phyloP scores from a whole-genome alignment of 2,797 vertebrate species.

The Threskiornis aethiopicus region DNA sequence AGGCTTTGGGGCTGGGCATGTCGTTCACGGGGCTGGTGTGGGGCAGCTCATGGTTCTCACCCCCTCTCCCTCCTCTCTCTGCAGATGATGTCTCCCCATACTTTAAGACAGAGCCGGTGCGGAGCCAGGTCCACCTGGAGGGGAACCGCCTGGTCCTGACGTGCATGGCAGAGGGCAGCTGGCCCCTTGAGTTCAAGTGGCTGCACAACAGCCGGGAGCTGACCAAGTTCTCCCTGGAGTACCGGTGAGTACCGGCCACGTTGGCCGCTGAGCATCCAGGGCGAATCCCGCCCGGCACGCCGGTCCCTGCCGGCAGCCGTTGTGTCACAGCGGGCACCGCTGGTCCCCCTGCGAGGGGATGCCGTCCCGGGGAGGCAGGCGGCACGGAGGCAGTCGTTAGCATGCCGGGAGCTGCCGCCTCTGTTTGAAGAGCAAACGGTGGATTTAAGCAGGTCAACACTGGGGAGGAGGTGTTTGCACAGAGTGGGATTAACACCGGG shows the following conservation, averaged over 20 bases:
- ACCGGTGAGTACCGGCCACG: slow-evolving; percentile 80
- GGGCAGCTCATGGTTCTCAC: not conserved
- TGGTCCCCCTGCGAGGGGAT: not conserved
- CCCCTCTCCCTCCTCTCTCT: not conserved
- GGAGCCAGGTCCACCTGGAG: slow-evolving; percentile 94
- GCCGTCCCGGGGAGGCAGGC: not conserved
- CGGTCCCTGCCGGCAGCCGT: rapidly evolving
- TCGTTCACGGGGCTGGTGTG: not conserved
- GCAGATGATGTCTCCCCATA: slow-evolving; percentile 94
- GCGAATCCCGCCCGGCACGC: rapidly evolving
- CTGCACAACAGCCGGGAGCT: slow-evolving; percentile 90
- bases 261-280: rapidly evolving
- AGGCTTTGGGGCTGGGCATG: rapidly evolving
- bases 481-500: not conserved
- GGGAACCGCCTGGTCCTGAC: slow-evolving; percentile 96
- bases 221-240: slow-evolving; percentile 94
- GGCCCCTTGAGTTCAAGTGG: slow-evolving; percentile 98
- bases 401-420: not conserved
- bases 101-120: slow-evolving; percentile 94
- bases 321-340: not conserved
- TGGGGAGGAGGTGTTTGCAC: not conserved
- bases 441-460: not conserved
- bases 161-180: slow-evolving; percentile 98
- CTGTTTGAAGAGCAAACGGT: slow-evolving; percentile 24
- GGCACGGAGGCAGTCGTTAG: rapidly evolving